Evolutionary conservation across 2,113 vertebrate genomes (phyloP), one percentile per base, ranked within the genome.

Genomic region (Gadus chalcogrammus): DNA sequence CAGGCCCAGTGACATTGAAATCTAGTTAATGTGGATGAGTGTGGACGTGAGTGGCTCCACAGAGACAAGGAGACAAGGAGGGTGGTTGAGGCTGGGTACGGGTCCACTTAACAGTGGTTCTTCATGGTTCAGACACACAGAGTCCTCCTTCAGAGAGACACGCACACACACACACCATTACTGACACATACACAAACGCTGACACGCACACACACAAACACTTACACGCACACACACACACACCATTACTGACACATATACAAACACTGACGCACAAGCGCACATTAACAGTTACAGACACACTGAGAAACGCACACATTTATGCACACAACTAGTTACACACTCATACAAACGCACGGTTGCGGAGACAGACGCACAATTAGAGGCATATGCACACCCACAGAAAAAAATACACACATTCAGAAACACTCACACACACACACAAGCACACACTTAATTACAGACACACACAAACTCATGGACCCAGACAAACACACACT

Each of bases 11-110:
- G 77, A 70, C 61, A 71, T 70, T 52, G 64, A 70, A 77, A 87
- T 77, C 70, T 31, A 60, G 68, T 82, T 84, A 81, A 80, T 69
- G 31, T 61, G 64, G 20, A 53, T 42, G 67, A 78, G 79, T 56
- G 55, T 56, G 55, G 13, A 13, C n/a, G n/a, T 17, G 55, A 58
- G 55, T n/a, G 15, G n/a, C 55, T 58, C 18, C 11, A 62, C 28
- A 15, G 59, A 61, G 20, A 67, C 42, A n/a, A 1, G 17, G 59
- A 61, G 20, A 67, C 42, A n/a, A 1, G 58, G 69, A 55, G 31
- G 7, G n/a, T 68, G 9, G 71, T 7, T 48, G 42, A 11, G 42
- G 42, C 16, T 22, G 28, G 24, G 15, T 64, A 42, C 72, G 22
- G 15, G 35, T 63, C 48, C 38, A 62, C 61, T 69, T 48, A 27